phyloP scores from a whole-genome alignment of 2,113 vertebrate species.

The Mionectes macconnelli region DNA sequence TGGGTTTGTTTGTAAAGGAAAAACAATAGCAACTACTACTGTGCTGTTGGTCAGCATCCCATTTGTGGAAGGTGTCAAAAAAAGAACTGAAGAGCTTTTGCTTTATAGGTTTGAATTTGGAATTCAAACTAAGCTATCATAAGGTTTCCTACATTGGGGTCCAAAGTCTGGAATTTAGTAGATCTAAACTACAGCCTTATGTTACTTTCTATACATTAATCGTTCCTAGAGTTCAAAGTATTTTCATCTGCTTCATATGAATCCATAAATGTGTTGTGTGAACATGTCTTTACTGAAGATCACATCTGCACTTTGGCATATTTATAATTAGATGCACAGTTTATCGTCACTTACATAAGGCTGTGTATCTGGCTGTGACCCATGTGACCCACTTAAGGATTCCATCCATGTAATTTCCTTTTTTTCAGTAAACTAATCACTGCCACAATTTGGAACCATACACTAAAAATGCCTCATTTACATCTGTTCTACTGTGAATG shows the following conservation, averaged over 20 bases:
- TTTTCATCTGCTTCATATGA: neutral
- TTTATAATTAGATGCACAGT: neutral
- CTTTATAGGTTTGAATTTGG: neutral
- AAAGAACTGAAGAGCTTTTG: neutral
- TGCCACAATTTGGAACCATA: neutral
- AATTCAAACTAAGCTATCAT: neutral
- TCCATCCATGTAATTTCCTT: neutral
- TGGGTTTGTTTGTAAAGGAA: neutral
- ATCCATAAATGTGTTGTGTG: neutral
- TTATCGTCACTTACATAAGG: neutral
- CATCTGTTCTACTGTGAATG: neutral
- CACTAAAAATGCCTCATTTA: neutral
- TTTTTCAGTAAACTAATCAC: neutral
- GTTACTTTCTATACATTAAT: neutral
- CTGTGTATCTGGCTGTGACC: neutral
- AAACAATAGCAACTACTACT: neutral
- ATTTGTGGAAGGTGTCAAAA: neutral
- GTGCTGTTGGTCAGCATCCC: neutral
- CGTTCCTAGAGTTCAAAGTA: slow-evolving; percentile 11
- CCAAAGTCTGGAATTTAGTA: neutral
- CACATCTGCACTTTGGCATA: neutral
- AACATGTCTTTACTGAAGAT: slow-evolving; percentile 9
- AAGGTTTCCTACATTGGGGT: neutral
- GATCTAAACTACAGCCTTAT: neutral
- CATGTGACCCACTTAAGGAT: neutral